Evolutionary conservation across 2,888 invertebrate species (phyloP).

Genomic region (Vanessa cardui): DNA sequence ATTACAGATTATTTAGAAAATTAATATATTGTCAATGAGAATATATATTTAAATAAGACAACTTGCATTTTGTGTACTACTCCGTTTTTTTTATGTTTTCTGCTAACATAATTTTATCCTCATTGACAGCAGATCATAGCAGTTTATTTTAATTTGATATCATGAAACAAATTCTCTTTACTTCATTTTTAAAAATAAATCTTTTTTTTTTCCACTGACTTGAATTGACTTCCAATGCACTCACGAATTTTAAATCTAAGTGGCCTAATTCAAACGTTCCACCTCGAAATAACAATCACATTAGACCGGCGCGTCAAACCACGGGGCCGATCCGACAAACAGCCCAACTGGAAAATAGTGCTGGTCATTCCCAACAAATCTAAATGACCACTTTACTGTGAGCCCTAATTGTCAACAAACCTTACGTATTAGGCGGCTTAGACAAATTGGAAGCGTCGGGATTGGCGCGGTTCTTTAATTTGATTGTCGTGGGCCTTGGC

Average conservation of each 20-base stretch:
- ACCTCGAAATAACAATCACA: constrained; percentile 33
- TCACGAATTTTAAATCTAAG: not conserved
- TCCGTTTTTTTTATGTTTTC: too few species aligned
- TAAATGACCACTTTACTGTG: constrained; percentile 28
- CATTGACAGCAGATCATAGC: too few species aligned
- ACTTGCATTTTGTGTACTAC: too few species aligned
- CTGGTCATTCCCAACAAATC: constrained; percentile 28
- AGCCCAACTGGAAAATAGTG: constrained; percentile 43
- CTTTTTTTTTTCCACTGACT: too few species aligned
- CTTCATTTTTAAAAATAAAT: too few species aligned
- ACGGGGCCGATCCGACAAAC: constrained; percentile 33
- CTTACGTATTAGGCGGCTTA: constrained; percentile 28
- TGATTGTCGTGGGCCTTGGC: constrained; percentile 42
- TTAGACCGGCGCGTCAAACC: constrained; percentile 35
- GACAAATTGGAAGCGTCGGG: constrained; percentile 27
- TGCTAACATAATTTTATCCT: too few species aligned
- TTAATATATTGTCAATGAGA: too few species aligned
- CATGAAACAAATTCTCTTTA: too few species aligned
- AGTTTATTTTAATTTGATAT: too few species aligned
- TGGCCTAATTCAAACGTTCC: constrained; percentile 18
- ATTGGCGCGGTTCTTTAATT: constrained; percentile 45
- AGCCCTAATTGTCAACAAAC: constrained; percentile 19
- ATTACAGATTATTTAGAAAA: too few species aligned
- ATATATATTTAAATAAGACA: too few species aligned
- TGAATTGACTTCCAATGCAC: too few species aligned